Base-by-base conservation (phyloP, 1,140 invertebrate species). In the Bombus affinis region DNA sequence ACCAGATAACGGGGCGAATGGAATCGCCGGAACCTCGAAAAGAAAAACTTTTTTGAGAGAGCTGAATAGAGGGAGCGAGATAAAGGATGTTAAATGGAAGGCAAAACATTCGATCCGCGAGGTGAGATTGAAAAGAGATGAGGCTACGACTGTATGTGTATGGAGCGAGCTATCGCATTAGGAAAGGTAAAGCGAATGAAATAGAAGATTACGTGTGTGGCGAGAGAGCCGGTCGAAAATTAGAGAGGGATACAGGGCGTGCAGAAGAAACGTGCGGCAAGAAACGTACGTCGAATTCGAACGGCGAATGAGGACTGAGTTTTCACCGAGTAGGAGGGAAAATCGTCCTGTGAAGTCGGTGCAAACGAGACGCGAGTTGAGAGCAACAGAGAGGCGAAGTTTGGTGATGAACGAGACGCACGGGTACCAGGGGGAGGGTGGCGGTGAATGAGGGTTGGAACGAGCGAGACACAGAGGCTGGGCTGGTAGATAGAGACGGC, bases 401-500 rank as follows among this genome's bases (percentile, higher is more conserved):
- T 72, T 9, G 57, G 68, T 62, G 66, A 68, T 13, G 70, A 84
- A 47, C 35, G 74, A 86, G 80, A 66, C 37, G 59, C 25, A 37
- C n/a, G 71, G 70, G 37, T 25, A 39, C 66, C 35, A 53, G 72
- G 25, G 18, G 18, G 18, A 53, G 68, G 78, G 53, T 71, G 74
- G n/a, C 35, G 75, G 73, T 84, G 76, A 66, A 75, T 42, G 68
- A 74, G 85, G 74, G 74, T 77, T 72, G 74, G 35, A 81, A 74
- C 78, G 81, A 77, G 57, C 68, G 73, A 86, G 81, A 74, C 39
- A 79, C 68, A 87, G 85, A 68, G 70, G 25, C 39, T 39, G 25
- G 5, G 84, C 22, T 81, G 71, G 84, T 18, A n/a, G 84, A 85
- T 85, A 85, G 84, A 90, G 77, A 87, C 65, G 81, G 86, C 88